phyloP scores from a whole-genome alignment of 2,888 invertebrate species.

The Alloscopus bannaensis region DNA sequence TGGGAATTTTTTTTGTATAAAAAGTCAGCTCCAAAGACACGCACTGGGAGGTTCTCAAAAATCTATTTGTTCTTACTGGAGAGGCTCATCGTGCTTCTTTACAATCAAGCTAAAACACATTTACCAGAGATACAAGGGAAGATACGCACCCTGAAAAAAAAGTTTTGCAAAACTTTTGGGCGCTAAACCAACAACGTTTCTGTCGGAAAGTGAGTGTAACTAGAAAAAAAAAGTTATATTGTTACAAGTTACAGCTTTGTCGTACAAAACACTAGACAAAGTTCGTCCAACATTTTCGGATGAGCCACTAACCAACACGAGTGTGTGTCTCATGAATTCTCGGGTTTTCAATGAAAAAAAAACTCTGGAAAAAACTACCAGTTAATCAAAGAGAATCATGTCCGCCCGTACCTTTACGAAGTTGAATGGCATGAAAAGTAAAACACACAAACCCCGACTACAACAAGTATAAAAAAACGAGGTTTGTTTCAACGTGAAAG shows the following conservation, averaged over 20 bases:
- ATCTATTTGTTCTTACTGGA: conserved; percentile 28
- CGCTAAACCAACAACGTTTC: background rate
- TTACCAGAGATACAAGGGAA: too few relatives aligned
- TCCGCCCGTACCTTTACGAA: background rate
- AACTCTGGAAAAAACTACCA: conserved; percentile 1
- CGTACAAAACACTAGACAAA: background rate
- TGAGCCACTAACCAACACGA: background rate
- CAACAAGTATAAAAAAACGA: too few relatives aligned
- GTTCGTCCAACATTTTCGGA: background rate
- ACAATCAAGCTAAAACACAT: too few relatives aligned
- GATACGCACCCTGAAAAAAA: too few relatives aligned
- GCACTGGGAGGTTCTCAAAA: conserved; percentile 55
- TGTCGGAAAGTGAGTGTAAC: conserved; percentile 2
- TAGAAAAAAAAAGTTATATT: background rate
- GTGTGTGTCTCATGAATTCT: background rate
- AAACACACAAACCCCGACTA: background rate
- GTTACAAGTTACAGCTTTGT: background rate
- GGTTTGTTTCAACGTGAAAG: too few relatives aligned
- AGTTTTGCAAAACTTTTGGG: background rate
- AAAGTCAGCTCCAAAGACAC: too few relatives aligned
- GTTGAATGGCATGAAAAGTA: background rate
- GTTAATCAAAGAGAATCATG: conserved; percentile 35
- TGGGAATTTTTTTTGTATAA: too few relatives aligned
- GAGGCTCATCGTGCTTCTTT: too few relatives aligned
- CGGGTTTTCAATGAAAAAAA: background rate